Evolutionary conservation across 2,888 invertebrate genomes (phyloP).

Genomic region (Merodon equestris): DNA sequence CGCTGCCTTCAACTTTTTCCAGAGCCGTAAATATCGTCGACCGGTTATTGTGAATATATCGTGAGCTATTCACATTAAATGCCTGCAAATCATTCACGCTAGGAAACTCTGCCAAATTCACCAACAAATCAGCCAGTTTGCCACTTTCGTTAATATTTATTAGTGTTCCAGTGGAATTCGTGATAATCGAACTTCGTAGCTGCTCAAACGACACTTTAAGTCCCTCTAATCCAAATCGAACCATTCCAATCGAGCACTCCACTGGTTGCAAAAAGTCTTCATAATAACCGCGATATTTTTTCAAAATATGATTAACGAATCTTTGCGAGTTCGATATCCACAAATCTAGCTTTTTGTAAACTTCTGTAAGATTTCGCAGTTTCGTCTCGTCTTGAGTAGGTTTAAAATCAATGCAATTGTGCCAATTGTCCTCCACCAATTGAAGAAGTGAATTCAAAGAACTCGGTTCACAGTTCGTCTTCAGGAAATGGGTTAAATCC

Average conservation of each 20-base stretch:
- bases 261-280: conserved; percentile 89
- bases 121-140: conserved; percentile 72
- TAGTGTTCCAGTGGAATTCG: conserved; percentile 38
- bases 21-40: conserved; percentile 73
- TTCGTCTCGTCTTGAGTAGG: conserved; percentile 49
- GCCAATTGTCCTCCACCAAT: conserved; percentile 70
- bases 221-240: conserved; percentile 83
- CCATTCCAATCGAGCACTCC: conserved; percentile 84
- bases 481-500: conserved; percentile 76
- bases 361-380: conserved; percentile 71
- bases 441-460: conserved; percentile 72
- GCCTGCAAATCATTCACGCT: conserved; percentile 71
- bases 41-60: conserved; percentile 70
- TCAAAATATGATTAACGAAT: conserved; percentile 78
- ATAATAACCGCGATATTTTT: conserved; percentile 83
- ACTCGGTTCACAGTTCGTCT: conserved; percentile 75
- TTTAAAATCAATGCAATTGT: conserved; percentile 49
- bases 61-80: conserved; percentile 69
- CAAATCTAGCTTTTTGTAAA: conserved; percentile 74
- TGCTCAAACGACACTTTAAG: conserved; percentile 81
- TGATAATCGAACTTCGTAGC: conserved; percentile 61
- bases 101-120: conserved; percentile 75
- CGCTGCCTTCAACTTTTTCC: conserved; percentile 73
- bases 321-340: conserved; percentile 77
- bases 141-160: conserved; percentile 70